Conservation (phyloP, 2,113 vertebrate genomes). For the Raja brachyura region DNA sequence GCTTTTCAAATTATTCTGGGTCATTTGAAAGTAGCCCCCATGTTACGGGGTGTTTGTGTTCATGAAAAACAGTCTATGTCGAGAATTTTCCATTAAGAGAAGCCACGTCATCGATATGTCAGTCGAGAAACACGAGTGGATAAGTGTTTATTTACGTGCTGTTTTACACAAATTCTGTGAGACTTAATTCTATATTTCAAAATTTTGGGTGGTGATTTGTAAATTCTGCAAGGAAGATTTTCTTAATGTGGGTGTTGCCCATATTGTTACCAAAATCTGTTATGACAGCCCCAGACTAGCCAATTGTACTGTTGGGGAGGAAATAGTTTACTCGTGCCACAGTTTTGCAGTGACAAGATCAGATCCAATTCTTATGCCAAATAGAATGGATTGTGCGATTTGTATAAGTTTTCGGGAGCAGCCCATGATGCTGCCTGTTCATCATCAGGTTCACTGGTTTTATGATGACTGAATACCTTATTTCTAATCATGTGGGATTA, state of each 20-base stretch:
- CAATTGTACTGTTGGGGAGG: too few species aligned
- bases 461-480: not conserved
- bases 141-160: too few species aligned
- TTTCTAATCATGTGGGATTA: constrained; percentile 21
- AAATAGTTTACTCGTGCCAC: not conserved
- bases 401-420: not conserved
- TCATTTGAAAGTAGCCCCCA: not conserved
- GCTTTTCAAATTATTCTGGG: not conserved
- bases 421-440: not conserved
- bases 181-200: too few species aligned
- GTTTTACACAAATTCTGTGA: too few species aligned
- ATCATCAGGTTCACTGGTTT: not conserved
- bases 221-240: too few species aligned
- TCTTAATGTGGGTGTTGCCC: too few species aligned
- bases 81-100: too few species aligned
- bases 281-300: not conserved
- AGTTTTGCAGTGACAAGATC: not conserved
- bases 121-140: too few species aligned
- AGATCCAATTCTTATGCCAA: not conserved
- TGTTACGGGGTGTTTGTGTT: too few species aligned
- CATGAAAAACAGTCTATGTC: too few species aligned
- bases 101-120: too few species aligned
- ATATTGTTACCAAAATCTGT: not conserved
- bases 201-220: too few species aligned
- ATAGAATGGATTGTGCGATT: not conserved